Conservation (phyloP, 2,113 vertebrate genomes). For the Labeo rohita region DNA sequence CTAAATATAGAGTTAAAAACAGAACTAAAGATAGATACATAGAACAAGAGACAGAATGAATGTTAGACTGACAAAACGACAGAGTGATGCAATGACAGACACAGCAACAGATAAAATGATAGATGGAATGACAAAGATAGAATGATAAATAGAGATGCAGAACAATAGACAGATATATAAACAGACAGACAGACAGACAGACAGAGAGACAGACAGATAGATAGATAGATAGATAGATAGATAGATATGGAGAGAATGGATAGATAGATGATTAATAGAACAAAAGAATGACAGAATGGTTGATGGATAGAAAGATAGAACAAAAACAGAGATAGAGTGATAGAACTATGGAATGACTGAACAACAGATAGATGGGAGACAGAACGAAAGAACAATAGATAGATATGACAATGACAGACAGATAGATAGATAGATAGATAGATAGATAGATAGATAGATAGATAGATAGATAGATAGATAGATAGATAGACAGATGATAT, state of each 20-base stretch:
- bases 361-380: neutral
- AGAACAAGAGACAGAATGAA: accelerated
- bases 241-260: neutral
- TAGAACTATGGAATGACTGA: too few species aligned
- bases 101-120: too few species aligned
- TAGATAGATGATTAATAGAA: neutral
- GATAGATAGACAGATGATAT: too few species aligned
- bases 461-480: too few species aligned
- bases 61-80: neutral
- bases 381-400: neutral
- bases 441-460: too few species aligned
- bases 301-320: too few species aligned
- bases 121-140: neutral
- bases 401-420: too few species aligned
- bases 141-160: neutral
- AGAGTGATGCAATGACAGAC: neutral
- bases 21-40: neutral
- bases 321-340: too few species aligned
- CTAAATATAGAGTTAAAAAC: neutral
- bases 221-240: neutral
- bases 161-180: neutral
- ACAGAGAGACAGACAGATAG: neutral
- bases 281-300: too few species aligned
- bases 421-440: too few species aligned
- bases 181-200: neutral